Evolutionary conservation across 2,888 invertebrate species (phyloP).

Genomic region (Heteromurus nitidus): DNA sequence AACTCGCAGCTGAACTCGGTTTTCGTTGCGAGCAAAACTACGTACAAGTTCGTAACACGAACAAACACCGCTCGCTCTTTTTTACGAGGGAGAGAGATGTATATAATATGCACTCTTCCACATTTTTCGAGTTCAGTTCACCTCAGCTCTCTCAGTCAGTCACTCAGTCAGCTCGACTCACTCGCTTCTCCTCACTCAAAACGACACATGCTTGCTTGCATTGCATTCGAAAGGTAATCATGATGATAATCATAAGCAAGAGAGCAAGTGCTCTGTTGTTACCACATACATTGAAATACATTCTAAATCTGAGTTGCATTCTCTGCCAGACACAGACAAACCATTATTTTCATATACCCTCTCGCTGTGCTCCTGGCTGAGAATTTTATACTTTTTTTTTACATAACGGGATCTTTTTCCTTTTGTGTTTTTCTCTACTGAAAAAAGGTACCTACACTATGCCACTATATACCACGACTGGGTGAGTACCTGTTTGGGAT

Average conservation of each 20-base stretch:
- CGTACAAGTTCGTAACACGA: background rate
- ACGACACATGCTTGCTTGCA: background rate
- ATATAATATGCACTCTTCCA: conserved; percentile 44
- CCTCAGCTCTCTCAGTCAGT: conserved; percentile 28
- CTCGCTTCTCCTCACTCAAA: conserved; percentile 6
- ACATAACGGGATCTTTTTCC: conserved; percentile 52
- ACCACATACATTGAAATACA: no score
- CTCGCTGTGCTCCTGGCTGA: conserved; percentile 1
- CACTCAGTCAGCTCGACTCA: conserved; percentile 45
- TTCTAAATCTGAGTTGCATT: no score
- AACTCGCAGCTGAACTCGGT: background rate
- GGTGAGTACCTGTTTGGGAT: conserved; percentile 4
- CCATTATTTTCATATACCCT: conserved; percentile 30
- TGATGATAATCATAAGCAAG: conserved; percentile 13
- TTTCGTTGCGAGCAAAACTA: no score
- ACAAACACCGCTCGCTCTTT: background rate
- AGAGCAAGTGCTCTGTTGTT: conserved; percentile 30
- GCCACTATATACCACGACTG: no score
- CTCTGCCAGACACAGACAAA: conserved; percentile 39
- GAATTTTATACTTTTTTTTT: conserved; percentile 27
- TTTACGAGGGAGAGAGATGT: background rate
- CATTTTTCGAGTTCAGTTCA: conserved; percentile 5
- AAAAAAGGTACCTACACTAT: no score
- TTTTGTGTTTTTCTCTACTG: conserved; percentile 23
- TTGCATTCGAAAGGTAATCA: background rate